Conservation (phyloP, 2,888 invertebrate genomes). For the Drosophila incognita region DNA sequence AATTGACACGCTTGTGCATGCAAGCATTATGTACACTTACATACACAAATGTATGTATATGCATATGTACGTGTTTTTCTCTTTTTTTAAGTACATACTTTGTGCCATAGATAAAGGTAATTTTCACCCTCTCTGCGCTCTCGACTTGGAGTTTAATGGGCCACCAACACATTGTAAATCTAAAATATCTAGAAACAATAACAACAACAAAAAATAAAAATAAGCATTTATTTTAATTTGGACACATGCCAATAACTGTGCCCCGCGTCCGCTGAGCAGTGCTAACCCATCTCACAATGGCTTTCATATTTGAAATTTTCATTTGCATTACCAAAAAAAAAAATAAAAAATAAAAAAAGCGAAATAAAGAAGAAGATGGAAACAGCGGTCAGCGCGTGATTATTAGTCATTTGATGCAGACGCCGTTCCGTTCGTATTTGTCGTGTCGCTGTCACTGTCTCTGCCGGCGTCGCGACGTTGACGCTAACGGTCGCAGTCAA, state of each 20-base stretch:
- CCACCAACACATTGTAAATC: constrained; percentile 6
- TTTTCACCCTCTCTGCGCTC: not conserved
- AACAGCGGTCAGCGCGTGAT: constrained; percentile 9
- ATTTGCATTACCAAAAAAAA: constrained; percentile 3
- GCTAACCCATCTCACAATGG: constrained; percentile 1
- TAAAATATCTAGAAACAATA: constrained; percentile 3
- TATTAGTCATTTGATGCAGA: constrained; percentile 20
- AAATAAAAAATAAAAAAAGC: not conserved
- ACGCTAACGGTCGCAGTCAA: constrained; percentile 1
- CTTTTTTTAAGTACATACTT: not conserved
- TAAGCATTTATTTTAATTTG: constrained; percentile 1
- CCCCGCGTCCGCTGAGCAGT: not conserved
- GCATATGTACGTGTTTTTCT: not conserved
- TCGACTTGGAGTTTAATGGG: constrained; percentile 1
- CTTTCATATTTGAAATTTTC: constrained; percentile 11
- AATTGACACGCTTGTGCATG: not conserved
- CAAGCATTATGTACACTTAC: not conserved
- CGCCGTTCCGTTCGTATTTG: not conserved
- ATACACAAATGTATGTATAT: not conserved
- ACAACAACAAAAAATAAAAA: not conserved
- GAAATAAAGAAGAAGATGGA: not conserved
- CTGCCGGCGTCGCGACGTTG: not conserved
- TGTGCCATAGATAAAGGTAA: not conserved
- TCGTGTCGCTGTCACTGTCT: not conserved
- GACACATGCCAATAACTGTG: constrained; percentile 3